Evolutionary conservation across 1,140 invertebrate species (phyloP).

Genomic region (Ridgeia piscesae): DNA sequence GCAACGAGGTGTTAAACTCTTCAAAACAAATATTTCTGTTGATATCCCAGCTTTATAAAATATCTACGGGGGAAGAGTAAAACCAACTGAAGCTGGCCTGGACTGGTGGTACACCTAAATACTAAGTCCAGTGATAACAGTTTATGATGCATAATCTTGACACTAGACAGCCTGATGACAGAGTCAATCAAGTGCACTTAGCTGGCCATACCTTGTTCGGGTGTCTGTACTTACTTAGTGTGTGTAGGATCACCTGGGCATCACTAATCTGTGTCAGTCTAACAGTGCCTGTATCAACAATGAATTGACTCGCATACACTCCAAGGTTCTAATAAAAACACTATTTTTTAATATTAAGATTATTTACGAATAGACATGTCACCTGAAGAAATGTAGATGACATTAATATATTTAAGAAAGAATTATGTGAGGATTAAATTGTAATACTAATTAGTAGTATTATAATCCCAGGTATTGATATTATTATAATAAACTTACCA

Average conservation of each 20-base stretch:
- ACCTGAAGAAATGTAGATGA: background rate
- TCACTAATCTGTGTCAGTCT: too few species aligned
- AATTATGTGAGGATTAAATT: background rate
- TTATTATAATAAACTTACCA: background rate
- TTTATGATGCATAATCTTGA: background rate
- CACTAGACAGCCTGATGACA: background rate
- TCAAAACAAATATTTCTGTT: background rate
- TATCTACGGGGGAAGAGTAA: background rate
- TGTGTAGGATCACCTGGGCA: background rate
- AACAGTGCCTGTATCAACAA: background rate
- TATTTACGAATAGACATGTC: background rate
- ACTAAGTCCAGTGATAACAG: background rate
- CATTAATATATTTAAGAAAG: background rate
- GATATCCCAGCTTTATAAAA: background rate
- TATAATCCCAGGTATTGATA: too few species aligned
- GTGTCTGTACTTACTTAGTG: background rate
- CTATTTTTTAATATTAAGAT: background rate
- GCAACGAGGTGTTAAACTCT: background rate
- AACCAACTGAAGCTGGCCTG: background rate
- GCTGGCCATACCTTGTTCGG: background rate
- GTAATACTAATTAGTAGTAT: background rate
- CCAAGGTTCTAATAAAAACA: background rate
- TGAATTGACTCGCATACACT: background rate
- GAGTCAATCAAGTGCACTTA: background rate
- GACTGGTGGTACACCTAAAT: background rate